Base-by-base conservation (phyloP, 2,888 invertebrate species). In the Augiades crinisus region DNA sequence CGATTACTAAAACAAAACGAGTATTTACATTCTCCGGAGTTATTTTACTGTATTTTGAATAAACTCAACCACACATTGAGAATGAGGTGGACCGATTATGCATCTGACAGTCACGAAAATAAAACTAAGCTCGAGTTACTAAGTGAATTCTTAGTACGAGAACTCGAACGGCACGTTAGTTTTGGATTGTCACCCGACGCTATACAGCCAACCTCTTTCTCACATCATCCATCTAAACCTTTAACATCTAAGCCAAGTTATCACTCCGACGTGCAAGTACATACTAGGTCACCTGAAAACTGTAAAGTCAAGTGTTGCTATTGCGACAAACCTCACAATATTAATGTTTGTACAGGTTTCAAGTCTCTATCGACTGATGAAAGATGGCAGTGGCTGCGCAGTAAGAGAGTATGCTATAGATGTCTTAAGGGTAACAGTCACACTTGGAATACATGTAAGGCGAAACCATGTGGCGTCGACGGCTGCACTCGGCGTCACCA, bases 61-160 rank as follows among this genome's bases (percentile, higher is more conserved):
- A 49, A 49, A 33, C 22, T 50, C 12, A 43, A 34, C 6, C 8
- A 24, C 16, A 27, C 36, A 4, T 27, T 43, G 12, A 41, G 41
- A 43, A 43, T 34, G 1, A 24, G 36, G 17, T 50, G 50, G 34
- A 34, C 41, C 6, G 41, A 49, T 34, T 49, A 33, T 34, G 49
- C 41, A 1, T 14, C n/a, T n/a, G 22, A 10, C 13, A 14, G 40
- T 13, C 8, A 10, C 5, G 40, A 31, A 7, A 24, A 22, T 7
- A 31, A 31, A 22, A 40, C 49, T 27, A 37, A 43, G n/a, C 43
- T 50, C 2, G 44, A 51, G 36, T 27, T 51, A 7, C 19, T 51
- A 13, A 17, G 36, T 1, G 37, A 51, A 13, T 51, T 51, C 30
- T 37, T 51, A n/a, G 19, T 1, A 5, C 43, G 37, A 7, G 51